Percentiles rank a stretch among this genome's conserved stretches.
phyloP scores from a whole-genome alignment of 2,888 invertebrate genomes.

The Calameuta idolon region DNA sequence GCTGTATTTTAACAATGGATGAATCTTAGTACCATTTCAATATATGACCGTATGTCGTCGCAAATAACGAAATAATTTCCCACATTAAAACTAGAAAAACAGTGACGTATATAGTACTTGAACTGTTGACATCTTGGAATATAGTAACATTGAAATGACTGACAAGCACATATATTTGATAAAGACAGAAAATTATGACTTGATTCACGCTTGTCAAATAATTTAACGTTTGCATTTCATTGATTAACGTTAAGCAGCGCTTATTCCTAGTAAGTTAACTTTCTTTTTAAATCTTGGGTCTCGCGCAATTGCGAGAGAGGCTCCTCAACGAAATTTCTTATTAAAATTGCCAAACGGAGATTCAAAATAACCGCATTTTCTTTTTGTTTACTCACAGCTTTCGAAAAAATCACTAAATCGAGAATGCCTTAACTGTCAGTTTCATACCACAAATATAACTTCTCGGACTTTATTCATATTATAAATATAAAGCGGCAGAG shows the following conservation, averaged over 20 bases:
- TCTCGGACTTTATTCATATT: conserved; percentile 17
- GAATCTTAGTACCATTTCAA: not conserved
- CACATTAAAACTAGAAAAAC: not conserved
- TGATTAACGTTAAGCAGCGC: not conserved
- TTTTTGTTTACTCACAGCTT: not conserved
- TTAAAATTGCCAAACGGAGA: not conserved
- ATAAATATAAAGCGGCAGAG: conserved; percentile 25
- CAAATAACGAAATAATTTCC: not conserved
- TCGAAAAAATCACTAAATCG: not conserved
- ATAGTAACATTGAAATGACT: not conserved
- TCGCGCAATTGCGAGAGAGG: not conserved
- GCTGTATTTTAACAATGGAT: not conserved
- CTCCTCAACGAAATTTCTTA: not conserved
- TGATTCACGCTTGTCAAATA: not conserved
- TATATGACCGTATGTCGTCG: not conserved
- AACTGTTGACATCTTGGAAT: not conserved
- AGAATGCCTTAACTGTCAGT: not conserved
- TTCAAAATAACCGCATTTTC: not conserved
- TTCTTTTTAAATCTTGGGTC: not conserved
- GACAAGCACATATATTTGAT: not conserved
- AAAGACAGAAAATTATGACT: not conserved
- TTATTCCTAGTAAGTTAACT: not conserved
- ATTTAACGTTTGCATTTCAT: not conserved
- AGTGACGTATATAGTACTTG: not conserved
- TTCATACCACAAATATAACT: not conserved